Base-by-base conservation (phyloP, 2,888 invertebrate genomes). In the Galerucella calmariensis region DNA sequence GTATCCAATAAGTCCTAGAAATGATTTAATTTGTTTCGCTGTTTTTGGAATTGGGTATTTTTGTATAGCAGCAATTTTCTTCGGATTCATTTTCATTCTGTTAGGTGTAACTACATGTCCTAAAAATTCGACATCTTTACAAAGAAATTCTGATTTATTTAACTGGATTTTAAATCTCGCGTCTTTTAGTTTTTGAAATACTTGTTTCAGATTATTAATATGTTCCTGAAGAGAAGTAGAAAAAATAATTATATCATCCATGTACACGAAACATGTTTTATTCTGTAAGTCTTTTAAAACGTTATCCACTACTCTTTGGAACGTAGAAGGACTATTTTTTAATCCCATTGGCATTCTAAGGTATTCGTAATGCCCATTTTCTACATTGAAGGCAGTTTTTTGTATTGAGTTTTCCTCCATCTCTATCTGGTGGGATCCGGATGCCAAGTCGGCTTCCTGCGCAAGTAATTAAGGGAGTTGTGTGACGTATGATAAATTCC, bases 1-100 rank as follows among this genome's bases (percentile, higher is more conserved):
- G 35, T 81, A 82, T 51, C 73, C 68, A 44, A 73, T 12, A 10
- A 68, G 46, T 61, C 81, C 76, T 5, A 76, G 59, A 65, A 84
- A 83, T 12, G 66, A 59, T 81, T 82, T 82, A 5, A 83, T 81
- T 77, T 83, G 73, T 75, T 82, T 76, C 5, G 16, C 20, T 8
- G 72, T 76, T 59, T 71, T 76, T 14, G 77, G 82, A 41, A 81
- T 58, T 11, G 78, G 77, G 24, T 48, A 66, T 16, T 74, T 74
- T 70, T 70, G 14, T 46, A 70, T 51, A 11, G 63, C 63, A 4
- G 27, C 51, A 5, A 70, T 70, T 73, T 75, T 75, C 35, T 66
- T 48, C 4, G 65, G 72, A 16, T 69, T 75, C 9, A 69, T 66
- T 69, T 69, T 69, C 11, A 75, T 63, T 12, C 63, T 70, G 27